Evolutionary conservation across 2,113 vertebrate species (phyloP).

Genomic region (Dendrocopos noguchii): DNA sequence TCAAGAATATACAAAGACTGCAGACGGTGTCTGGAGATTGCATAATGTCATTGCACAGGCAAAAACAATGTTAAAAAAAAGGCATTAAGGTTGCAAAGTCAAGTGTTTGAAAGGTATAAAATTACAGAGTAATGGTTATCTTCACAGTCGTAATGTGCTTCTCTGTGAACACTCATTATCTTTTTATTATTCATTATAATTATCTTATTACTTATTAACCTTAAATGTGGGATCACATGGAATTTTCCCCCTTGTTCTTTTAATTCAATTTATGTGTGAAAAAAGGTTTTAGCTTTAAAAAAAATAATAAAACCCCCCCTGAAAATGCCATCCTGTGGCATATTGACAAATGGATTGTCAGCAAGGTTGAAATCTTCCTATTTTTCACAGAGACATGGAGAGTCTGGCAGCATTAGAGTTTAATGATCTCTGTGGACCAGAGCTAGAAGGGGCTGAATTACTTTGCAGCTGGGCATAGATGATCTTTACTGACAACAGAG

Average conservation of each 20-base stretch:
- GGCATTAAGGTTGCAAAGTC: slow-evolving; percentile 52
- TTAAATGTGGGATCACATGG: slow-evolving; percentile 38
- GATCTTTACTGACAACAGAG: not conserved
- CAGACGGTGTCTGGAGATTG: slow-evolving; percentile 39
- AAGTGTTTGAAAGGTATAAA: slow-evolving; percentile 47
- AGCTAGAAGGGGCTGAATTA: not conserved
- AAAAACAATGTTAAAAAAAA: slow-evolving; percentile 58
- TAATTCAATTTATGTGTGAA: slow-evolving; percentile 54
- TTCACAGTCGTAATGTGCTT: slow-evolving; percentile 14
- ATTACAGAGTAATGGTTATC: slow-evolving; percentile 45
- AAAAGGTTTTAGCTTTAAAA: not conserved
- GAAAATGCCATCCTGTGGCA: slow-evolving; percentile 21
- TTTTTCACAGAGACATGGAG: slow-evolving; percentile 25
- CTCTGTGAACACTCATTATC: slow-evolving; percentile 35
- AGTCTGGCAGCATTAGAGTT: slow-evolving; percentile 28
- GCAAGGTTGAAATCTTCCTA: slow-evolving; percentile 33
- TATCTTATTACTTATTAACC: slow-evolving; percentile 58
- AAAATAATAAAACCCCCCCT: not conserved
- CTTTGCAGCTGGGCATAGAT: not conserved
- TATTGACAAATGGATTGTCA: slow-evolving; percentile 57
- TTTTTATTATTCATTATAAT: slow-evolving; percentile 60
- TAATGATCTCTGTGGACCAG: not conserved
- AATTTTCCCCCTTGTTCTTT: slow-evolving; percentile 45
- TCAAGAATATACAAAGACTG: slow-evolving; percentile 24
- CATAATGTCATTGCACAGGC: slow-evolving; percentile 26